Percentiles rank a stretch among this genome's conserved stretches.
These are phyloP conservation scores for Actinemys pallida DNA, from an alignment of 2,113 vertebrate species.

Conservation along the genomic window DNA sequence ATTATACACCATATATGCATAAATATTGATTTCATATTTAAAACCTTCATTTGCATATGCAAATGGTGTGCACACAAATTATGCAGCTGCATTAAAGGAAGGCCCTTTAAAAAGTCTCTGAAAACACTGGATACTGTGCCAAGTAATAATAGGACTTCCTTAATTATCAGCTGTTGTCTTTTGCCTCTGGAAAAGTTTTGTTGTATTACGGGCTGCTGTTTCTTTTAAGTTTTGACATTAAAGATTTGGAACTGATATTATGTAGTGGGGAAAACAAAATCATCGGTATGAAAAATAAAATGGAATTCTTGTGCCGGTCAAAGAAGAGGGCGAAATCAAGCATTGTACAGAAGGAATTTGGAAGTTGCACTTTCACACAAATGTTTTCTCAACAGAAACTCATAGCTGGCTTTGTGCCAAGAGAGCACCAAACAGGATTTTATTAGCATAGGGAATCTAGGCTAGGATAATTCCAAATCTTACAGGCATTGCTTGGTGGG, in stretches of 20 bases:
- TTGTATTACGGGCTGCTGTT: constrained; percentile 44
- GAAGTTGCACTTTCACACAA: constrained; percentile 43
- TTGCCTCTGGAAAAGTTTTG: constrained; percentile 50
- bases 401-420: constrained; percentile 36
- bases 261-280: constrained; percentile 54
- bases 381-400: constrained; percentile 45
- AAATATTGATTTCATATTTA: constrained; percentile 29
- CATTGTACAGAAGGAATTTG: constrained; percentile 51
- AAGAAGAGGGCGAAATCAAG: constrained; percentile 23
- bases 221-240: constrained; percentile 65
- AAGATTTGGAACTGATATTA: constrained; percentile 62
- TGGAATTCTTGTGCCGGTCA: constrained; percentile 20
- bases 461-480: not conserved
- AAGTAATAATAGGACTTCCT: constrained; percentile 62
- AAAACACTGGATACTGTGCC: constrained; percentile 49
- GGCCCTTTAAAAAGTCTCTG: constrained; percentile 58
- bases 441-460: not conserved
- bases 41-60: constrained; percentile 40
- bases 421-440: not conserved
- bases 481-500: not conserved
- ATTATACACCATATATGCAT: not conserved
- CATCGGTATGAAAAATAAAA: constrained; percentile 57
- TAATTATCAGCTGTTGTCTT: constrained; percentile 68
- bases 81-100: constrained; percentile 42
- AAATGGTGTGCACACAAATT: constrained; percentile 34